Evolutionary conservation across 2,113 vertebrate genomes (phyloP), one percentile per base, ranked within the genome.

Genomic region (Microcebus jonahi): DNA sequence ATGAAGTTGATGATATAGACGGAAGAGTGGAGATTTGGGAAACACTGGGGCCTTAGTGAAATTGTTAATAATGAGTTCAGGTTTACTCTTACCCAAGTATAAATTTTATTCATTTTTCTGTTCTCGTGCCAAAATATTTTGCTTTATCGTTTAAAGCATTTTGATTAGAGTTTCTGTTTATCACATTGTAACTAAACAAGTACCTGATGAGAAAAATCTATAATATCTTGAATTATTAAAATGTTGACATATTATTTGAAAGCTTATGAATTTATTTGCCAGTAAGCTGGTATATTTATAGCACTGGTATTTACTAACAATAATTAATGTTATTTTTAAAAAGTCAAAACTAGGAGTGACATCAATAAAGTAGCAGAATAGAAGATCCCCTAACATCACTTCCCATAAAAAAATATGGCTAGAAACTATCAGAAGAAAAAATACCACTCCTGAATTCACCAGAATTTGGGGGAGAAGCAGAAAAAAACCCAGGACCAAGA

Each of bases 91-190:
- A 55, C 6, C 61, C 68, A 86, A 15, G 36, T 65, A 11, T 50
- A 20, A 59, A 50, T 82, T 94, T 18, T 79, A 59, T 68, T 86
- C 50, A 48, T 82, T 77, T 89, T 92, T 80, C 55, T 4, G 6
- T 61, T 63, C 50, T 71, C 67, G 2, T 42, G 79, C 2, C 36
- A 61, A 68, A n/a, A 34, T 18, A 25, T 36, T 86, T 42, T 59
- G 21, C 6, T 76, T 63, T 86, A 90, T 90, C 34, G 2, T 87
- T 70, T 90, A 70, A 55, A 31, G 15, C 3, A 65, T 75, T 93
- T 70, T 86, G 36, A 55, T 92, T 90, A 29, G 36, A 63, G 48
- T 75, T 94, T 94, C 25, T 92, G 18, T 36, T 77, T 77, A n/a
- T 91, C 63, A 45, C 23, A 27, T 86, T 71, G 59, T 90, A 84